phyloP scores from a whole-genome alignment of 2,797 vertebrate species.

The Microhierax caerulescens region DNA sequence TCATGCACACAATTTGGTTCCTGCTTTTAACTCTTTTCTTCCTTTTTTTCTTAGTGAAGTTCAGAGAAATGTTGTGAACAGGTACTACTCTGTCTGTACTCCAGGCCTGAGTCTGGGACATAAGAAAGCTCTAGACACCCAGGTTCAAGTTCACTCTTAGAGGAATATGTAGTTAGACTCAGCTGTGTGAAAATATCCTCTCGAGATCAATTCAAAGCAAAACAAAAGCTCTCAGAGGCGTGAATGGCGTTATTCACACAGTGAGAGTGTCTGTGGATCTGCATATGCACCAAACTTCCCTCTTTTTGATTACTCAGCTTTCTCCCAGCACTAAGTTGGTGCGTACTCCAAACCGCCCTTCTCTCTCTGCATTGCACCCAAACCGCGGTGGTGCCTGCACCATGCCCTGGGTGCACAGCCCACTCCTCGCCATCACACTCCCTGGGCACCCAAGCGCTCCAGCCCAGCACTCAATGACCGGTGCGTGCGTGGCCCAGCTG shows the following conservation, averaged over 20 bases:
- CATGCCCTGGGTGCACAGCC: fast-evolving
- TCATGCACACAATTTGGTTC: not conserved
- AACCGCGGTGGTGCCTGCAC: not conserved
- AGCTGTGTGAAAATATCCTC: not conserved
- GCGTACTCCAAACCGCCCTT: not conserved
- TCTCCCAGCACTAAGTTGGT: not conserved
- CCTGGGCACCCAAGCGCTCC: not conserved
- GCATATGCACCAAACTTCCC: not conserved
- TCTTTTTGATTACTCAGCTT: not conserved
- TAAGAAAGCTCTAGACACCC: not conserved
- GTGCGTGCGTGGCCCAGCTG: not conserved
- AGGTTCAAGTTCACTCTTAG: not conserved
- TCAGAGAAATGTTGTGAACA: not conserved
- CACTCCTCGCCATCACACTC: not conserved
- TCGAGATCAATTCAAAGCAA: not conserved
- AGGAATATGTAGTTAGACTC: not conserved
- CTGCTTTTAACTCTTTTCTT: not conserved
- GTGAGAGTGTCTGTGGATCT: not conserved
- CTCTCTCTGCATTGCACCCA: not conserved
- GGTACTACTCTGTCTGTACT: not conserved
- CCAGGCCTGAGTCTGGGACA: not conserved
- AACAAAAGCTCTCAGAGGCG: not conserved
- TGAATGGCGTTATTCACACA: not conserved
- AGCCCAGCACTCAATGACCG: too few species aligned
- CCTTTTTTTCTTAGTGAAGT: not conserved